Percentiles rank a stretch among this genome's conserved stretches.
Conservation (phyloP, 2,113 vertebrate species). For the Tragelaphus buxtoni region DNA sequence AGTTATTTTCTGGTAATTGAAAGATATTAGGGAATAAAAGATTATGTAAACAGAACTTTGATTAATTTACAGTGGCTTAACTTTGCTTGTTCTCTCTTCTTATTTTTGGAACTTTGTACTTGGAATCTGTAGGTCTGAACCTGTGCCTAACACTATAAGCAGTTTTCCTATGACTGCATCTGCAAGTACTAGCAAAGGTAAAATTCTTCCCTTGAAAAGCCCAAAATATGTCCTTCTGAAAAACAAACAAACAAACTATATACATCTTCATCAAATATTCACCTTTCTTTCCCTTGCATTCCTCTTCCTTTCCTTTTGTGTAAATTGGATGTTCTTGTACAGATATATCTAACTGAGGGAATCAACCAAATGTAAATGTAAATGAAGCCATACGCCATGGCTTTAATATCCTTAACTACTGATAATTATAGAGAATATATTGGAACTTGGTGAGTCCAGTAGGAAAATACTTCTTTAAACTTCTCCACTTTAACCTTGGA, state of each 20-base stretch:
- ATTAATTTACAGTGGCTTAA: neutral
- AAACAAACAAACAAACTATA: neutral
- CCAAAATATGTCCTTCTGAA: neutral
- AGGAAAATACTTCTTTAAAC: neutral
- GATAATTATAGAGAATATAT: neutral
- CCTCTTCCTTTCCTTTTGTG: neutral
- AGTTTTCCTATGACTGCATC: constrained; percentile 9
- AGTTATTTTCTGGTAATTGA: neutral
- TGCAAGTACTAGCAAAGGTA: neutral
- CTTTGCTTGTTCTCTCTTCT: neutral
- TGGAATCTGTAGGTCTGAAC: neutral
- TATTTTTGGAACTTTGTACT: neutral
- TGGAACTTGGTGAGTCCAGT: neutral
- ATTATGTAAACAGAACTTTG: neutral
- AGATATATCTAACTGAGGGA: neutral
- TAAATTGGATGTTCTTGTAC: neutral
- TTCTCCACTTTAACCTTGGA: neutral
- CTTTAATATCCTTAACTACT: neutral
- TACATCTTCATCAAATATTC: neutral
- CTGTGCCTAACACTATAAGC: neutral
- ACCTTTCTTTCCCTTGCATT: neutral
- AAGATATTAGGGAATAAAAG: neutral
- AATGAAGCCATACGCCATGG: neutral
- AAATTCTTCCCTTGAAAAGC: neutral
- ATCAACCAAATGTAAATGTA: neutral